phyloP scores from a whole-genome alignment of 2,113 vertebrate genomes.

The Heloderma charlesbogerti region DNA sequence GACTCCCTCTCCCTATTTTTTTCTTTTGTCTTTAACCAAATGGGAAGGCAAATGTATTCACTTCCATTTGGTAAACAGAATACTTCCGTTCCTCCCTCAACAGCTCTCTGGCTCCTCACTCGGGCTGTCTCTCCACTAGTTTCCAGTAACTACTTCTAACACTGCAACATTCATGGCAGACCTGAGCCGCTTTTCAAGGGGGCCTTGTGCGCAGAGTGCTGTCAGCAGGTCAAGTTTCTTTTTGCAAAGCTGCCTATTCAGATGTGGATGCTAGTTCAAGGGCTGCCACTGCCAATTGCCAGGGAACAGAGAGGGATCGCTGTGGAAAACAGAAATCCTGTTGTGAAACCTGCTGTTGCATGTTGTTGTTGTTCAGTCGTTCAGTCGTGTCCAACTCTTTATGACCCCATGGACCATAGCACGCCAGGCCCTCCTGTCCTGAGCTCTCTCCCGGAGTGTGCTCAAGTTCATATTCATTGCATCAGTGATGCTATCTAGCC shows the following conservation, averaged over 20 bases:
- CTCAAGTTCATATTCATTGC: too few species aligned
- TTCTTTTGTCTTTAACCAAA: background rate
- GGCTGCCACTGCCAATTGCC: slow-evolving; percentile 19
- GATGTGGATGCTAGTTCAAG: slow-evolving; percentile 22
- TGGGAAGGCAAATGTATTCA: background rate
- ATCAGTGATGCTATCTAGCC: too few species aligned
- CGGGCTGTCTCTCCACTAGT: background rate
- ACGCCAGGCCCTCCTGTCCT: too few species aligned
- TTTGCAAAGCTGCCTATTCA: slow-evolving; percentile 38
- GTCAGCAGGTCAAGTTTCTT: slow-evolving; percentile 10
- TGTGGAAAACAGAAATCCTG: background rate
- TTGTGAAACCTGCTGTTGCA: background rate
- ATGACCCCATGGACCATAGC: too few species aligned
- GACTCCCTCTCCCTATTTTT: background rate
- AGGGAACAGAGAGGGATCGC: background rate
- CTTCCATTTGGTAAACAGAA: slow-evolving; percentile 44
- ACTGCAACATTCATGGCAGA: background rate
- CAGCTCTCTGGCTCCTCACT: slow-evolving; percentile 32
- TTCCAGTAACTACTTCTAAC: background rate
- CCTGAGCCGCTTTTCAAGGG: background rate
- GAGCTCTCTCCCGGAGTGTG: too few species aligned
- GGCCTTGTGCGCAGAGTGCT: background rate
- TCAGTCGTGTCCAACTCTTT: too few species aligned
- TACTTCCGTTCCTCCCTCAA: background rate
- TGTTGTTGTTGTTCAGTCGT: too few species aligned